Evolutionary conservation across 2,113 vertebrate genomes (phyloP), one percentile per base, ranked within the genome.

Genomic region (Hymenochirus boettgeri): DNA sequence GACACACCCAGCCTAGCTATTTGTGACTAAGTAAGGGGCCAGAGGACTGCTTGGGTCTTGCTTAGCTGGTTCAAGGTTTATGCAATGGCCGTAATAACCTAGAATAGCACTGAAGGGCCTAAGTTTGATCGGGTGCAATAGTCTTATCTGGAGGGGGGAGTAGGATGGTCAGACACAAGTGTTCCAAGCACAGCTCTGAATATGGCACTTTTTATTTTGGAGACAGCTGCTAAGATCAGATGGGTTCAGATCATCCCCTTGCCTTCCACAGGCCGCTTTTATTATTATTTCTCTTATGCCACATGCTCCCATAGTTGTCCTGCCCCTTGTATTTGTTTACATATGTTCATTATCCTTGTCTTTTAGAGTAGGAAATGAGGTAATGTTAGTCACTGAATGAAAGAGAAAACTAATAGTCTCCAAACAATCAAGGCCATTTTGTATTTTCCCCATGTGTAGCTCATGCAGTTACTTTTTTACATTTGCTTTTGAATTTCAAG

Each of bases 11-110:
- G 29, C 47, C 23, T 17, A 15, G 22, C 56, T 27, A 15, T n/a
- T 23, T 65, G 62, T 58, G 55, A 66, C 33, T 12, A 52, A 45
- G 54, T 12, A 52, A 45, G 54, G 46, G 46, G 37, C 37, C 45
- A 58, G 24, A 66, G 55, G 55, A 26, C 23, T n/a, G 42, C 63
- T 65, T 7, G 26, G 63, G 63, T 66, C 52, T 57, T 65, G 63
- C 63, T 65, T 65, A 57, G 53, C 45, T 66, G 64, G 64, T 67
- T 67, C 45, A 55, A 52, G 25, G 55, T 67, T 57, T 37, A 57
- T 67, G 56, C 46, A 52, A 52, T 59, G 46, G 33, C 56, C 31
- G 19, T 67, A 52, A 52, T 59, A 52, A 67, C 46, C 24, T 47
- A 46, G 10, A 9, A 39, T 67, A 47, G 56, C 56, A 67, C 64